Percentiles rank a stretch among this genome's conserved stretches.
Conservation (phyloP, 2,888 invertebrate genomes). For the Ctena decussata region DNA sequence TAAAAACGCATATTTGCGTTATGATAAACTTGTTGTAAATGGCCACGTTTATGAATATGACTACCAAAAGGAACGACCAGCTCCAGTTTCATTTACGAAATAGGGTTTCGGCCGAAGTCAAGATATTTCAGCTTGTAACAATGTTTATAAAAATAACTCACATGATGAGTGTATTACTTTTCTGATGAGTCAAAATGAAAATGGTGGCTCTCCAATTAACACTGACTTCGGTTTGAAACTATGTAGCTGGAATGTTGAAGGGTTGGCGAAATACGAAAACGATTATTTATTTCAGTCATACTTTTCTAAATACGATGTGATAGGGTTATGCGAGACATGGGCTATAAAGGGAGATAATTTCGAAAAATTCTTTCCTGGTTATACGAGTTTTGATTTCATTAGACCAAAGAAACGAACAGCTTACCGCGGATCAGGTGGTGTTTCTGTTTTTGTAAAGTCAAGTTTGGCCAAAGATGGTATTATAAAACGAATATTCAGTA, state of each 20-base stretch:
- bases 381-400: neutral
- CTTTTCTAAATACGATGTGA: neutral
- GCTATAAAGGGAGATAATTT: neutral
- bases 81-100: neutral
- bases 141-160: neutral
- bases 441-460: neutral
- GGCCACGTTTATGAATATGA: slow-evolving; percentile 12
- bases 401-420: neutral
- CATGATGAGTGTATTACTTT: too few relatives aligned
- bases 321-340: slow-evolving; percentile 9
- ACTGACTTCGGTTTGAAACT: neutral
- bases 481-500: neutral
- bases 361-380: neutral
- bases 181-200: too few relatives aligned
- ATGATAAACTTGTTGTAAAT: slow-evolving; percentile 4
- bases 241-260: neutral
- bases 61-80: neutral
- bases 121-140: neutral
- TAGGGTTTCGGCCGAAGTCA: slow-evolving; percentile 2
- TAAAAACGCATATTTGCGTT: neutral
- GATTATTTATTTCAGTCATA: neutral
- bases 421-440: neutral
- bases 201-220: too few relatives aligned
- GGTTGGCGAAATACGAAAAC: neutral
- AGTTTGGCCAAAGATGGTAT: neutral